Conservation (phyloP, 2,888 invertebrate species). For the Lasioglossum morio region DNA sequence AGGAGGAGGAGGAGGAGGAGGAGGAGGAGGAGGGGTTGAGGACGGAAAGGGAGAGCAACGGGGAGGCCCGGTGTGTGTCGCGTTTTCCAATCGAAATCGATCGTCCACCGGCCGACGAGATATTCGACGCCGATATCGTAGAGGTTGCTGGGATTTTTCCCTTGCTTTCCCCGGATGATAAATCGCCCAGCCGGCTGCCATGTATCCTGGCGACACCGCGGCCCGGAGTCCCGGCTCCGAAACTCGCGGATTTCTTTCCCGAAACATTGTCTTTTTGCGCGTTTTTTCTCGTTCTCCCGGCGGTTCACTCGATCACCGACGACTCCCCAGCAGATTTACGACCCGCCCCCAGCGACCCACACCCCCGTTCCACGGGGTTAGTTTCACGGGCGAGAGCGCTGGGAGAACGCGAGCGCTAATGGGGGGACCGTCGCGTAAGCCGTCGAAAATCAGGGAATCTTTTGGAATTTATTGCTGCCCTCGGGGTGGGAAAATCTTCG, state of each 20-base stretch:
- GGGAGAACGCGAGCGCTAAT: background rate
- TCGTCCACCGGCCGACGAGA: conserved; percentile 17
- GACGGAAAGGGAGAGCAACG: conserved; percentile 20
- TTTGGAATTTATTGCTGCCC: background rate
- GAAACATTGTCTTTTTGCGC: background rate
- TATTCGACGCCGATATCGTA: background rate
- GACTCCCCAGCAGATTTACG: conserved; percentile 49
- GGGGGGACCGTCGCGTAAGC: background rate
- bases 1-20: background rate
- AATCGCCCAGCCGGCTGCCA: conserved; percentile 43
- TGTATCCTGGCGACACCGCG: conserved; percentile 52
- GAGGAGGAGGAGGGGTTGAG: background rate
- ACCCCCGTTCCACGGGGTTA: background rate
- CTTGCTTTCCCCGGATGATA: conserved; percentile 29
- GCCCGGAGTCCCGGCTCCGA: conserved; percentile 30
- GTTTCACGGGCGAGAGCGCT: background rate
- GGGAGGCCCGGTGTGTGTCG: background rate
- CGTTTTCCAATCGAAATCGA: conserved; percentile 48
- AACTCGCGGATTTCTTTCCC: conserved; percentile 41
- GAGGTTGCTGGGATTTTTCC: background rate
- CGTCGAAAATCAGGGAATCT: background rate
- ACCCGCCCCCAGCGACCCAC: conserved; percentile 15
- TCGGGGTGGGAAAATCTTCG: background rate
- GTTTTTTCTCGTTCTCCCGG: background rate
- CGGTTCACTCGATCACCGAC: conserved; percentile 39